Percentiles rank a stretch among this genome's conserved stretches.
These are phyloP conservation scores for Caenorhabditis wallacei DNA, from an alignment of 2,888 invertebrate species.

Conservation along the genomic window DNA sequence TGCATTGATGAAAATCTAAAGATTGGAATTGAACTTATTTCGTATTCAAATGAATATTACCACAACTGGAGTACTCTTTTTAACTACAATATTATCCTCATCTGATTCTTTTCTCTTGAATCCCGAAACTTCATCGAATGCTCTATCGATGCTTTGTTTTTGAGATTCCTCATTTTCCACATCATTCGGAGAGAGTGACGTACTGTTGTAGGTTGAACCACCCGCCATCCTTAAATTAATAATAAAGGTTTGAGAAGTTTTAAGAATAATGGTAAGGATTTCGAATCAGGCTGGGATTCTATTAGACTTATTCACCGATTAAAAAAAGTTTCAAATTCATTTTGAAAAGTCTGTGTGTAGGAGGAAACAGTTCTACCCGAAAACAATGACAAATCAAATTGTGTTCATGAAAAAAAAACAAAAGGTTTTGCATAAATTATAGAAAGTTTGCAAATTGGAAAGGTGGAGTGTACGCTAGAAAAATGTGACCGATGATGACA, in stretches of 20 bases:
- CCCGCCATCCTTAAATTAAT: constrained; percentile 29
- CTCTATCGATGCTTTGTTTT: neutral
- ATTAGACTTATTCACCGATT: too few species aligned
- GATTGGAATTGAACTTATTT: neutral
- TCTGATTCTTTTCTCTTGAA: constrained; percentile 13
- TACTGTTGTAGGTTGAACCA: constrained; percentile 35
- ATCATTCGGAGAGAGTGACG: neutral
- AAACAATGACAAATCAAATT: constrained; percentile 22
- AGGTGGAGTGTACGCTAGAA: neutral
- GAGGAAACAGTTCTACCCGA: neutral
- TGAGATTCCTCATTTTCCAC: constrained; percentile 1
- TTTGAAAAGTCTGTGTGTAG: neutral
- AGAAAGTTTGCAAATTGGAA: constrained; percentile 1
- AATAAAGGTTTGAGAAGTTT: too few species aligned
- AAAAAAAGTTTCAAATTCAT: too few species aligned
- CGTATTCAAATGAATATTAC: neutral
- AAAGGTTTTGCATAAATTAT: constrained; percentile 29
- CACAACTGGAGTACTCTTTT: constrained; percentile 44
- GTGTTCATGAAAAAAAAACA: constrained; percentile 1
- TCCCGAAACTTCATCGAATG: neutral
- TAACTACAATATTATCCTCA: constrained; percentile 26
- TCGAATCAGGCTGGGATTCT: too few species aligned
- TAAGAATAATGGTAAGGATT: neutral
- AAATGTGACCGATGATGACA: constrained; percentile 27
- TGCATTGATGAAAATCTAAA: constrained; percentile 70